Conservation (phyloP, 53 echinoderm and acorn worm species). For the Mesocentrotus franciscanus region DNA sequence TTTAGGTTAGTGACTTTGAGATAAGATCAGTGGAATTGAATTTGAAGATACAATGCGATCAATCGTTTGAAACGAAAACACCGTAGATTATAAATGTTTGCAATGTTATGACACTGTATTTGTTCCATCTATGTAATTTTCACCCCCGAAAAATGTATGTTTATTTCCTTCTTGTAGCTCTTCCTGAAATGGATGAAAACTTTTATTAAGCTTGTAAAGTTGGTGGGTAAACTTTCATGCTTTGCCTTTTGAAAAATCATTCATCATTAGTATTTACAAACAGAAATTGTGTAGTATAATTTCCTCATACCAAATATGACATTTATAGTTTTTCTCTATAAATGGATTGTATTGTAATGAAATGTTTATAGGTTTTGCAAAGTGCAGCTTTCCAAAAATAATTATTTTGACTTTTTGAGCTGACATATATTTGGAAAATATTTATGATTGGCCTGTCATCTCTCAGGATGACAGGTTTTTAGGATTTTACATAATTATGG, state of each 20-base stretch:
- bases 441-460: neutral
- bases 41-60: neutral
- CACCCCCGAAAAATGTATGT: neutral
- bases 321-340: constrained; percentile 9
- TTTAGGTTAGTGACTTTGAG: constrained; percentile 25
- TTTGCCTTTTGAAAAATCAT: neutral
- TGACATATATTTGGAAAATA: no score
- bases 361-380: constrained; percentile 20
- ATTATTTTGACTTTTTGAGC: neutral
- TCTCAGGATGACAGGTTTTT: neutral
- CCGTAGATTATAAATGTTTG: neutral
- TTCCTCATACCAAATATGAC: neutral
- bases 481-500: neutral
- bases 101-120: neutral
- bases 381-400: neutral
- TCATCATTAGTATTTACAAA: neutral
- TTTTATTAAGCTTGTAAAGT: neutral
- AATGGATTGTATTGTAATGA: neutral
- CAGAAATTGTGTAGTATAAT: neutral
- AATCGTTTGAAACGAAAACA: neutral
- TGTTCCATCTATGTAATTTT: no score
- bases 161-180: neutral
- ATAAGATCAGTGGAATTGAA: constrained; percentile 14
- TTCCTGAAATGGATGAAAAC: neutral
- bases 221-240: neutral